These are phyloP conservation scores for Neomorphus geoffroyi DNA, from an alignment of 2,797 vertebrate species.

Conservation along the genomic window DNA sequence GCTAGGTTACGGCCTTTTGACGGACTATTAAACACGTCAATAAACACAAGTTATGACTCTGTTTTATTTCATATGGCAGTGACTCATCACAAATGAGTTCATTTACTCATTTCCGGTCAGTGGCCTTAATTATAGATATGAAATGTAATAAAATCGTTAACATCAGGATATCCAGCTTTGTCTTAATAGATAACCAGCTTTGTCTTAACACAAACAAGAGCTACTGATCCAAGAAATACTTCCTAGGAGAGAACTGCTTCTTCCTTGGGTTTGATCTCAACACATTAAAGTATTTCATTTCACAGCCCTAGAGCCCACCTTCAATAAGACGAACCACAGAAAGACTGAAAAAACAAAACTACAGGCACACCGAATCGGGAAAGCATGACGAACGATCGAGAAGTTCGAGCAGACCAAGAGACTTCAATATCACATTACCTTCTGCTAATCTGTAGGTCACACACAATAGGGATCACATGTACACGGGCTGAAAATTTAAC, in stretches of 20 bases:
- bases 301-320: background rate
- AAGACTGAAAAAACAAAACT: background rate
- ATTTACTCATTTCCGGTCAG: conserved; percentile 5
- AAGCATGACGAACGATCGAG: background rate
- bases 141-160: background rate
- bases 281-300: background rate
- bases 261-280: background rate
- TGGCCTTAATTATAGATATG: background rate
- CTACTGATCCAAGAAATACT: background rate
- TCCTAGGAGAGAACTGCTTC: background rate
- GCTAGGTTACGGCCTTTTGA: background rate
- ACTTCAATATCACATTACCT: background rate
- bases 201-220: background rate
- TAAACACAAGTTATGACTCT: background rate
- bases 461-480: background rate
- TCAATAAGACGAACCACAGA: background rate
- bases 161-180: background rate
- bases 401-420: background rate
- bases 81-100: conserved; percentile 37
- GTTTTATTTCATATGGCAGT: background rate
- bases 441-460: background rate
- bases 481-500: background rate
- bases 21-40: background rate
- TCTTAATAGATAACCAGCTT: no score
- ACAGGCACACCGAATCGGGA: background rate